Conservation (phyloP, 2,888 invertebrate species). For the Lasiommata megera region DNA sequence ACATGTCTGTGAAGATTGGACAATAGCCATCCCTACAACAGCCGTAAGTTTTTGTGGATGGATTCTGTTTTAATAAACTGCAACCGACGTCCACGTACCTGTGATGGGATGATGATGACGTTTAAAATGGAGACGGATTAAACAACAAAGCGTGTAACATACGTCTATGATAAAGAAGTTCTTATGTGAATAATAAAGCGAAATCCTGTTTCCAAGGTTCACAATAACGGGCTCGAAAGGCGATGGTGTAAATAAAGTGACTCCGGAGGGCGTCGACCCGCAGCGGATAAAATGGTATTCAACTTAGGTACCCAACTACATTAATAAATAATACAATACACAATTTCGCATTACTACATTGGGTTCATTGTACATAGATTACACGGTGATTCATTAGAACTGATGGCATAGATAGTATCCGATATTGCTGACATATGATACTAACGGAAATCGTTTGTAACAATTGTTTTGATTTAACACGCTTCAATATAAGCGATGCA, state of each 20-base stretch:
- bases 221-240: conserved; percentile 67
- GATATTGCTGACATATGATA: conserved; percentile 44
- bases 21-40: too few relatives aligned
- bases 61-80: too few relatives aligned
- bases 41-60: too few relatives aligned
- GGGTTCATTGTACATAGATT: conserved; percentile 40
- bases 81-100: too few relatives aligned
- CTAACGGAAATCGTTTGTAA: conserved; percentile 19
- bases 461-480: conserved; percentile 10
- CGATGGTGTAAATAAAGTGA: conserved; percentile 71
- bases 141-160: conserved; percentile 33
- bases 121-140: neutral
- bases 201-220: conserved; percentile 71
- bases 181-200: conserved; percentile 41
- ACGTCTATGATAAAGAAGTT: conserved; percentile 30
- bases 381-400: conserved; percentile 54
- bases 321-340: conserved; percentile 38
- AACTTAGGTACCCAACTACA: conserved; percentile 42
- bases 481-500: neutral
- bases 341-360: conserved; percentile 61
- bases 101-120: too few relatives aligned
- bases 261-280: conserved; percentile 73
- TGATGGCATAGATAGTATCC: conserved; percentile 53
- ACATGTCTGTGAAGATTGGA: too few relatives aligned
- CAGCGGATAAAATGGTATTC: conserved; percentile 66